Conservation (phyloP, 2,797 vertebrate genomes). For the Crocodylus rhombifer region DNA sequence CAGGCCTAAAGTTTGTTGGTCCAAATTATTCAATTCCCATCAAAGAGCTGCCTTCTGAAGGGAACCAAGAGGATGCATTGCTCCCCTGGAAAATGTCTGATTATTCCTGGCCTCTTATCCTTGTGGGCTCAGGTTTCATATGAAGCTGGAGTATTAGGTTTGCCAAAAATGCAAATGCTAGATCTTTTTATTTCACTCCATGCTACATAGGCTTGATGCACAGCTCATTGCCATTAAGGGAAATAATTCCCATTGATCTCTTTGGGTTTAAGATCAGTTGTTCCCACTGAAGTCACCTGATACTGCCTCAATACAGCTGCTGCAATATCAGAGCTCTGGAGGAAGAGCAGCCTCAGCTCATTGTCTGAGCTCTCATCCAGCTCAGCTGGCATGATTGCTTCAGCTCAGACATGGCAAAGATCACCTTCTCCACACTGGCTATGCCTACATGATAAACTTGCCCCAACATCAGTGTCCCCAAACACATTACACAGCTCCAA, state of each 20-base stretch:
- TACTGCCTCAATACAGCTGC: neutral
- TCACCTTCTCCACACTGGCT: neutral
- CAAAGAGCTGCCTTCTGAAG: neutral
- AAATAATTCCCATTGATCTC: neutral
- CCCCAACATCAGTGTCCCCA: too few species aligned
- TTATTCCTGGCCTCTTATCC: neutral
- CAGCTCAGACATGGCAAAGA: neutral
- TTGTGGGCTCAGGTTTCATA: neutral
- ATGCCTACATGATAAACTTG: too few species aligned
- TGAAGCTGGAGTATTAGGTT: neutral
- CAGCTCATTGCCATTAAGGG: neutral
- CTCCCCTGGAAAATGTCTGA: neutral
- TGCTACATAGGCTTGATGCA: neutral
- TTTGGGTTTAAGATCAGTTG: neutral
- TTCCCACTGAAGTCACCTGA: neutral
- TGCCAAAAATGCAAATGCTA: neutral
- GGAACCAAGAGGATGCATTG: neutral
- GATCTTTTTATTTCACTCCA: neutral
- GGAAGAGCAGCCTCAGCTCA: neutral
- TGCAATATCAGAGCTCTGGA: neutral
- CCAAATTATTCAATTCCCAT: neutral
- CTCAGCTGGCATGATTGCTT: fast-evolving
- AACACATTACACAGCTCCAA: too few species aligned
- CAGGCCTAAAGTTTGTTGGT: neutral
- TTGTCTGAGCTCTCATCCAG: neutral